phyloP scores from a whole-genome alignment of 1,140 invertebrate genomes.

The Linepithema humile region DNA sequence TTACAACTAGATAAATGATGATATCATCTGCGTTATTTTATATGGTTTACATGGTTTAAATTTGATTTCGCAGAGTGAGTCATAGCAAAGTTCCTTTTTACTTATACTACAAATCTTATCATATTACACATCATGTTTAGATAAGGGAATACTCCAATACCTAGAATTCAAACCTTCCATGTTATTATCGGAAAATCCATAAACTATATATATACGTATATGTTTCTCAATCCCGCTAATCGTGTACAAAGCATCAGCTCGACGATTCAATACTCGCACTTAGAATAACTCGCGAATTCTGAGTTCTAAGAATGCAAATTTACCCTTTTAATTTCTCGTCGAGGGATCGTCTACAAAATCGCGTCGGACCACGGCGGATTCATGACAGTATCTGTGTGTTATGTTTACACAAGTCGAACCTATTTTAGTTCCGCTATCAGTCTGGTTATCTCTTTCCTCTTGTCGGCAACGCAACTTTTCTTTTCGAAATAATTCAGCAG shows the following conservation, averaged over 20 bases:
- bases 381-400: background rate
- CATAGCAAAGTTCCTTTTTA: constrained; percentile 7
- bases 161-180: constrained; percentile 25
- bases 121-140: constrained; percentile 13
- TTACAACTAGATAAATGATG: constrained; percentile 36
- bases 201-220: background rate
- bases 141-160: constrained; percentile 31
- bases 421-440: background rate
- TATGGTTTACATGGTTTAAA: constrained; percentile 37
- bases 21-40: constrained; percentile 15
- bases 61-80: constrained; percentile 43
- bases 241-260: background rate
- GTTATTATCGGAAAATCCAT: background rate
- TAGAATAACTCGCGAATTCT: background rate
- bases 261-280: background rate
- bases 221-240: background rate
- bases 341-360: background rate
- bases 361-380: background rate
- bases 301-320: background rate
- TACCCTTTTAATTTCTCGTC: background rate
- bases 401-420: constrained; percentile 20
- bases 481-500: background rate
- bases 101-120: constrained; percentile 36
- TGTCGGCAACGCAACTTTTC: background rate
- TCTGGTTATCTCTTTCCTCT: constrained; percentile 25